Evolutionary conservation across 2,797 vertebrate genomes (phyloP).

Genomic region (Alca torda): DNA sequence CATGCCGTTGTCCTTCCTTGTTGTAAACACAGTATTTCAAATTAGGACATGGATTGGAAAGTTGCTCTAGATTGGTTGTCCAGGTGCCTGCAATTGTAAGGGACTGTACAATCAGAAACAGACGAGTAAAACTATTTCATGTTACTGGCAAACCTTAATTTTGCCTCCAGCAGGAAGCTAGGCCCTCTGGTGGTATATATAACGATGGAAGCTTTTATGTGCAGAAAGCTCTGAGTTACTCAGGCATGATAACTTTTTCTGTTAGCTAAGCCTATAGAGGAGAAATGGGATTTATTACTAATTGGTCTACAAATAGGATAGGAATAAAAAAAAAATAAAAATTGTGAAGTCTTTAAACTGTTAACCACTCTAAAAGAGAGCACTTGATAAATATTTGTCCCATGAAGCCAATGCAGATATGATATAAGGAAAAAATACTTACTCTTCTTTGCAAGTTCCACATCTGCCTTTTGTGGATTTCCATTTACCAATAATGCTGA

Average conservation of each 20-base stretch:
- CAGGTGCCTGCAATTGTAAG: background rate
- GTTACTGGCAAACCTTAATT: background rate
- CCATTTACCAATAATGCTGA: background rate
- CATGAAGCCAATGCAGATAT: background rate
- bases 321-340: background rate
- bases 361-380: background rate
- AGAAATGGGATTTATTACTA: background rate
- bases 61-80: background rate
- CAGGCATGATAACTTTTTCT: background rate
- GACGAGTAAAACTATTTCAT: background rate
- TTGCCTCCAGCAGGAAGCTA: background rate
- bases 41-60: too few relatives aligned
- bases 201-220: background rate
- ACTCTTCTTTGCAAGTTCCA: background rate
- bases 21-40: too few relatives aligned
- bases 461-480: background rate
- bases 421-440: background rate
- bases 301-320: background rate
- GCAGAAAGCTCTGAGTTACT: background rate
- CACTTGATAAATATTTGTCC: background rate
- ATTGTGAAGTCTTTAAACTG: background rate
- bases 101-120: background rate
- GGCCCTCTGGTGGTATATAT: background rate
- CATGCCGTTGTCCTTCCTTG: too few relatives aligned
- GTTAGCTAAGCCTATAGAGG: background rate